These are phyloP conservation scores for Chaetorhynchus papuensis DNA, from an alignment of 2,113 vertebrate species.

Conservation along the genomic window DNA sequence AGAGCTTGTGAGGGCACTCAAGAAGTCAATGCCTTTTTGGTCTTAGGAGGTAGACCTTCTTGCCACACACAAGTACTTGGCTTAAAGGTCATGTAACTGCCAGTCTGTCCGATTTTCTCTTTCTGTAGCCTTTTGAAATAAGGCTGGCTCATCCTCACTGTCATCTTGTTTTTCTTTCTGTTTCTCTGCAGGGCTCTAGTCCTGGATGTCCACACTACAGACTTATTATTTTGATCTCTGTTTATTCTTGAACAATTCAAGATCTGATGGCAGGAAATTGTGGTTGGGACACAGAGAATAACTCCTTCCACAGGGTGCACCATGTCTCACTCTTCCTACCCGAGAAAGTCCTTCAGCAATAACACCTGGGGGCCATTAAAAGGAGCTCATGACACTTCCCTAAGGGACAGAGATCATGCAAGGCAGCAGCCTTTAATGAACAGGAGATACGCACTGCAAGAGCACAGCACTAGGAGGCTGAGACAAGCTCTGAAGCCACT, in stretches of 20 bases:
- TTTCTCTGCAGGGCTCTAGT: neutral
- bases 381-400: neutral
- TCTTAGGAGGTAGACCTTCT: neutral
- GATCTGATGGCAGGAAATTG: neutral
- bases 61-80: neutral
- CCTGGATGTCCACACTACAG: neutral
- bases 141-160: neutral
- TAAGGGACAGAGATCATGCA: neutral
- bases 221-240: neutral
- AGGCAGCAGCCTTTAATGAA: neutral
- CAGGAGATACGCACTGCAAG: neutral
- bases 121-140: neutral
- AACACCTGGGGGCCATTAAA: neutral
- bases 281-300: neutral
- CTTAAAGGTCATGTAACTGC: neutral
- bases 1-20: neutral
- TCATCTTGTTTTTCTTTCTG: neutral
- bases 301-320: neutral
- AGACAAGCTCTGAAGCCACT: neutral
- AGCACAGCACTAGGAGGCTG: neutral
- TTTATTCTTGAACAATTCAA: neutral
- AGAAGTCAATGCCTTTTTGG: neutral
- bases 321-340: neutral
- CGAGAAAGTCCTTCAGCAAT: neutral
- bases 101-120: neutral